These are phyloP conservation scores for Galerucella pusilla DNA, from an alignment of 2,888 invertebrate species.

Conservation along the genomic window DNA sequence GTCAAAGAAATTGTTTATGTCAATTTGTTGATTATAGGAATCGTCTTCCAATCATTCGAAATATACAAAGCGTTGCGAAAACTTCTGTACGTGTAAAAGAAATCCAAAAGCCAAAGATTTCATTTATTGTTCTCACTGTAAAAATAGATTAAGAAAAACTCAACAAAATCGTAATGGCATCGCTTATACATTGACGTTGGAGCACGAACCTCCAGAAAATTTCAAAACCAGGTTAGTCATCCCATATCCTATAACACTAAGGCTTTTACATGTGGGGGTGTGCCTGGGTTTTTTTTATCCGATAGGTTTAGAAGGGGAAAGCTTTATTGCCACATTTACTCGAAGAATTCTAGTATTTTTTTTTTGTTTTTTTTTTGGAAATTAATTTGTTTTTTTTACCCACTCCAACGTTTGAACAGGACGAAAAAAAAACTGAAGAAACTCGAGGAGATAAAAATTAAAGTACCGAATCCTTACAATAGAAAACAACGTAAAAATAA, in stretches of 20 bases:
- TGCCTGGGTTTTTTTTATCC: no score
- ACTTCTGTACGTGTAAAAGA: conserved; percentile 49
- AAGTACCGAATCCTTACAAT: conserved; percentile 48
- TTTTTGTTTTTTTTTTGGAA: neutral
- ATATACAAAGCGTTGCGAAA: conserved; percentile 27
- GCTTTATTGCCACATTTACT: no score
- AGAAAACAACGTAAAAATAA: conserved; percentile 48
- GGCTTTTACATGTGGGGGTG: no score
- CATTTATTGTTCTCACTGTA: conserved; percentile 51
- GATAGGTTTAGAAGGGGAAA: no score
- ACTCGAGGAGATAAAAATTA: conserved; percentile 55
- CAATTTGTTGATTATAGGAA: neutral
- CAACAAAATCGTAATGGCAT: conserved; percentile 59
- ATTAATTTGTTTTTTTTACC: neutral
- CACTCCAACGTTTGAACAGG: neutral
- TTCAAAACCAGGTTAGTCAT: conserved; percentile 20
- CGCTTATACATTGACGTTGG: conserved; percentile 65
- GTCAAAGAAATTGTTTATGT: no score
- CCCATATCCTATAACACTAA: no score
- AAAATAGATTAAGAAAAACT: conserved; percentile 52
- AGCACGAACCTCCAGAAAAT: conserved; percentile 45
- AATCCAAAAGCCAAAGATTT: conserved; percentile 34
- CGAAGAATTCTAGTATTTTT: no score
- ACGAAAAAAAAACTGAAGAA: conserved; percentile 39
- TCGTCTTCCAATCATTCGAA: conserved; percentile 14